Evolutionary conservation across 2,888 invertebrate species (phyloP), one percentile per base, ranked within the genome.

Genomic region (Limnephilus rhombicus): DNA sequence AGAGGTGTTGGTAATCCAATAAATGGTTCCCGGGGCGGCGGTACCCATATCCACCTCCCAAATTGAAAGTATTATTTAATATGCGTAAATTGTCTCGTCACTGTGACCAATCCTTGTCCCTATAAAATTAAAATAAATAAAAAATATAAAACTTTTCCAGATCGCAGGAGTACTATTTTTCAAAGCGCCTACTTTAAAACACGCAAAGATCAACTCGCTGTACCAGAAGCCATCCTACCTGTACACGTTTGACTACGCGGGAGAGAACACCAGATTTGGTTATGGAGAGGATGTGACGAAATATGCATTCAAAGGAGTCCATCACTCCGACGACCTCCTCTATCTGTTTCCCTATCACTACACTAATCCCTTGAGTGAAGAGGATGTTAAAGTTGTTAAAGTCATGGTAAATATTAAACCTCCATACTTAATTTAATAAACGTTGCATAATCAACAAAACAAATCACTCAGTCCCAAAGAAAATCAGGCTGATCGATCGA

Each of bases 281-380:
- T 96, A 95, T 94, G 96, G 95, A 80, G 95, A 95, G 87, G 94
- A 94, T 2, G 95, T 95, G 80, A 94, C 94, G 0, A 95, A 95
- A 68, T 96, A 96, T 94, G 96, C 96, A 0, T 94, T 95, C 92
- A 96, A 96, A 7, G 96, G 97, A 3, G 96, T 96, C 1, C 96
- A 97, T 93, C 97, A 97, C 94, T 96, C 97, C 0, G 96, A 97
- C 94, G 97, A 97, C 93, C 95, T 97, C 49, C 95, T 97, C n/a
- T 96, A 97, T 94, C 94, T 97, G n/a, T 97, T 97, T 94, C 95
- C 95, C 3, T 95, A 94, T 90, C 95, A 95, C 3, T 94, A 94
- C 92, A 94, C 94, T 18, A 94, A 95, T 89, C 92, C 94, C 1
- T 94, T 96, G 45, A 95, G 95, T 92, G 94, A 93, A 3, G 92